Conservation (phyloP, 2,888 invertebrate species). For the Nephrocerus scutellatus region DNA sequence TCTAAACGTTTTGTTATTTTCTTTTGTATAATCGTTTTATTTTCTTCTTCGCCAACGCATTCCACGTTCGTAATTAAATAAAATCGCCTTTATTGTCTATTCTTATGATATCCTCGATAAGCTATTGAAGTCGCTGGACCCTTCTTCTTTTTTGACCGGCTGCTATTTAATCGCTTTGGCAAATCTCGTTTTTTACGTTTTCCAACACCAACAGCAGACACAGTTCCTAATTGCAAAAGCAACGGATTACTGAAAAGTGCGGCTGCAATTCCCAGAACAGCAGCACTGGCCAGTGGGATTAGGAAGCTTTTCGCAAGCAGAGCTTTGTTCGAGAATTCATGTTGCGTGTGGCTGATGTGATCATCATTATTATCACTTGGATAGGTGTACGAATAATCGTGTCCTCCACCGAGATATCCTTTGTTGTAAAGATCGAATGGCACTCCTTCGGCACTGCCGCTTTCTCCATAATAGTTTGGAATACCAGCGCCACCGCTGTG, state of each 20-base stretch:
- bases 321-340: conserved; percentile 36
- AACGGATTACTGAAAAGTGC: conserved; percentile 71
- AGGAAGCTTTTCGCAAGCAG: conserved; percentile 53
- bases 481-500: conserved; percentile 18
- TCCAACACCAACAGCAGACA: conserved; percentile 61
- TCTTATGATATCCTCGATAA: too few species aligned
- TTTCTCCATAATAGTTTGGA: too few species aligned
- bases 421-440: conserved; percentile 41
- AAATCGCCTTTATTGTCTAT: too few species aligned
- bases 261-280: conserved; percentile 73
- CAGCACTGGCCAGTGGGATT: conserved; percentile 70
- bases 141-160: too few species aligned
- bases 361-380: conserved; percentile 29
- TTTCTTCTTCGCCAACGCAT: too few species aligned
- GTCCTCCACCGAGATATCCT: conserved; percentile 26
- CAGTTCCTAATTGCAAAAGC: conserved; percentile 68
- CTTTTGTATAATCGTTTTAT: too few species aligned
- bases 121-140: too few species aligned
- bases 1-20: too few species aligned
- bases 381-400: conserved; percentile 35
- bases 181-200: too few species aligned
- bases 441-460: conserved; percentile 31
- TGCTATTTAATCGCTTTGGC: too few species aligned
- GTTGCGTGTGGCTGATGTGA: conserved; percentile 16
- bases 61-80: too few species aligned